Base-by-base conservation (phyloP, 1,140 invertebrate species). In the Leptinotarsa undecemlineata region DNA sequence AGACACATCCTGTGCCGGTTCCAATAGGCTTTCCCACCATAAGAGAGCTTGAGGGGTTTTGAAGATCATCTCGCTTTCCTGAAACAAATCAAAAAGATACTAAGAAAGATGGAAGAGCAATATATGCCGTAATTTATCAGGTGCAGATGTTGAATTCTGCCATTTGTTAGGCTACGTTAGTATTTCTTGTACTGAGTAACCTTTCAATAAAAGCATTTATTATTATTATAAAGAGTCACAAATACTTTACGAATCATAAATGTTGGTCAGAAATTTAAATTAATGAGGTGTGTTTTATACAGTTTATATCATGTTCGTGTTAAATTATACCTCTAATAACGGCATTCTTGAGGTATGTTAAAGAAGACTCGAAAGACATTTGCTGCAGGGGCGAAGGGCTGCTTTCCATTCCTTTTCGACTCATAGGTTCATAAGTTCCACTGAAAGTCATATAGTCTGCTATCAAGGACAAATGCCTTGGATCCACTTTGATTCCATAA, bases 361-460 rank as follows among this genome's bases (percentile, higher is more conserved):
- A 86, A 1, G 96, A 95, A 1, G 96, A 96, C 86, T 99, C 98
- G 82, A 98, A 99, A 3, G 94, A 97, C 94, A 99, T 99, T 87
- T 99, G 97, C 84, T 99, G 98, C 3, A 99, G 85, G 0, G 97
- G 95, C 4, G 97, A 99, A 0, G 94, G 88, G 57, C 92, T 95
- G 23, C 90, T 90, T 79, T 94, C 91, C 89, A 99, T 96, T 6
- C 95, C 96, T 82, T 90, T 91, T 42, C 98, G 88, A 85, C 94
- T 99, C 84, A 99, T 91, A 0, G 97, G 94, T 82, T 93, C 91
- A 81, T 95, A 98, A 13, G 87, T 87, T 1, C 98, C 98, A 82
- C 95, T 93, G 80, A 92, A 97, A 0, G 97, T 99, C 98, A 99
- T 99, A 84, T 98, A 99, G 86, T 99, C 98, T 0, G 97, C 95